These are phyloP conservation scores for Labroides dimidiatus DNA, from an alignment of 2,797 vertebrate genomes.

Conservation along the genomic window DNA sequence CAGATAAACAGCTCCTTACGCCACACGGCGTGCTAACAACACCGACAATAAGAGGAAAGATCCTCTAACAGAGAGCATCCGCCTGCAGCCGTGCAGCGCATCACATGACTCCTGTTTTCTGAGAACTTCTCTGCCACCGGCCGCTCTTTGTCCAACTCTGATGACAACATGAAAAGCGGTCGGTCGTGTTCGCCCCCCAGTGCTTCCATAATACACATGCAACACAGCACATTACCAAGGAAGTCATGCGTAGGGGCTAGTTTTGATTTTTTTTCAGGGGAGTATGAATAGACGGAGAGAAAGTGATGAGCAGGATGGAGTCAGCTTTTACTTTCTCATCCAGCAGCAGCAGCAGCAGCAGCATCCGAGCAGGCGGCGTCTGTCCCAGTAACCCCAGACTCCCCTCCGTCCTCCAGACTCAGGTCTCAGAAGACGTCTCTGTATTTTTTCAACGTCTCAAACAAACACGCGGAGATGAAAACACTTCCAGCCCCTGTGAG, in stretches of 20 bases:
- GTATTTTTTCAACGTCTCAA: no score
- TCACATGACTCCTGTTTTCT: slow-evolving; percentile 56
- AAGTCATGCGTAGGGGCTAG: slow-evolving; percentile 24
- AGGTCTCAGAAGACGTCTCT: slow-evolving; percentile 21
- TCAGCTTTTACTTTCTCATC: slow-evolving; percentile 20
- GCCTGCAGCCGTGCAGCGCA: slow-evolving; percentile 39
- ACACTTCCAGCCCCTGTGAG: no score
- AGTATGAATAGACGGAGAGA: slow-evolving; percentile 28
- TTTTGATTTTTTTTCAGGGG: slow-evolving; percentile 1
- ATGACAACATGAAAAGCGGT: slow-evolving; percentile 6
- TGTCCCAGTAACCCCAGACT: slow-evolving; percentile 25
- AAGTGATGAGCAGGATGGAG: slow-evolving; percentile 20
- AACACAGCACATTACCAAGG: slow-evolving; percentile 46
- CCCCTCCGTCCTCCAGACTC: neutral
- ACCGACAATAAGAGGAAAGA: slow-evolving; percentile 18
- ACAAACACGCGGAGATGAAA: no score
- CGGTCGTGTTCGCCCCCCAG: slow-evolving; percentile 16
- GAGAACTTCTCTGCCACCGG: slow-evolving; percentile 53
- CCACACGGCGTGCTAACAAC: slow-evolving; percentile 31
- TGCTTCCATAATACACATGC: slow-evolving; percentile 33
- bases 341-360: slow-evolving; percentile 10
- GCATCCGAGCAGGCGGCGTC: neutral
- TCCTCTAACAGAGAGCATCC: slow-evolving; percentile 19
- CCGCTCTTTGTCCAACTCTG: slow-evolving; percentile 55
- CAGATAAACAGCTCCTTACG: slow-evolving; percentile 70